phyloP scores from a whole-genome alignment of 2,888 invertebrate genomes.

The Sialis fuliginosa region DNA sequence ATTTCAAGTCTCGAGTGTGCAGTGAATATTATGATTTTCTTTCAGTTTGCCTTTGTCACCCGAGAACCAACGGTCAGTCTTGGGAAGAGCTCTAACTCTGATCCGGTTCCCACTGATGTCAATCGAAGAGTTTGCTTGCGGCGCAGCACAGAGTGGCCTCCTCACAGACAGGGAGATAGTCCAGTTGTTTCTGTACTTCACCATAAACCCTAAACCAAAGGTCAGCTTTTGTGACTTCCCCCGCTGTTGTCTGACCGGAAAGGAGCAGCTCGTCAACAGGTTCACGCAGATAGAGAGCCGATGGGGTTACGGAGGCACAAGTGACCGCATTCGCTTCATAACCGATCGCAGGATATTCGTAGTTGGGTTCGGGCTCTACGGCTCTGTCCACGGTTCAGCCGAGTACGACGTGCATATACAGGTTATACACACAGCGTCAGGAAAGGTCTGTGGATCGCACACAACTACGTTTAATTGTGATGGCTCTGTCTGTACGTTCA shows the following conservation, averaged over 20 bases:
- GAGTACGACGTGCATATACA: slow-evolving; percentile 64
- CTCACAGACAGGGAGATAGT: slow-evolving; percentile 61
- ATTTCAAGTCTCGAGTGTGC: no score
- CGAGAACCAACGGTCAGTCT: slow-evolving; percentile 46
- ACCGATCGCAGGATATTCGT: slow-evolving; percentile 67
- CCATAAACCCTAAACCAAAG: slow-evolving; percentile 57
- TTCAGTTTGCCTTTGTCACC: slow-evolving; percentile 35
- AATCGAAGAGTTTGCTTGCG: slow-evolving; percentile 67
- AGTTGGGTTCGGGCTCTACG: slow-evolving; percentile 71
- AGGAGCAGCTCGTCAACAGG: slow-evolving; percentile 51
- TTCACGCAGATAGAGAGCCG: slow-evolving; percentile 62
- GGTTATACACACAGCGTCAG: slow-evolving; percentile 57
- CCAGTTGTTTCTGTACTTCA: slow-evolving; percentile 49
- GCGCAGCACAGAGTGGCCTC: slow-evolving; percentile 56
- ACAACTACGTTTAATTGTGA: slow-evolving; percentile 62
- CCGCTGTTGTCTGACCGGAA: slow-evolving; percentile 60
- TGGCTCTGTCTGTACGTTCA: slow-evolving; percentile 58
- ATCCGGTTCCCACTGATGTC: slow-evolving; percentile 73
- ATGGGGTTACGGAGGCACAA: slow-evolving; percentile 64
- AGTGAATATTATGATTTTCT: no score
- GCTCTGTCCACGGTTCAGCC: slow-evolving; percentile 59
- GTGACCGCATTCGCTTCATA: slow-evolving; percentile 64
- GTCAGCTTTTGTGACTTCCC: slow-evolving; percentile 54
- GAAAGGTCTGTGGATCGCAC: slow-evolving; percentile 55
- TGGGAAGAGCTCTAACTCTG: slow-evolving; percentile 51